Percentiles rank a stretch among this genome's conserved stretches.
phyloP scores from a whole-genome alignment of 2,113 vertebrate species.

The Scomber colias region DNA sequence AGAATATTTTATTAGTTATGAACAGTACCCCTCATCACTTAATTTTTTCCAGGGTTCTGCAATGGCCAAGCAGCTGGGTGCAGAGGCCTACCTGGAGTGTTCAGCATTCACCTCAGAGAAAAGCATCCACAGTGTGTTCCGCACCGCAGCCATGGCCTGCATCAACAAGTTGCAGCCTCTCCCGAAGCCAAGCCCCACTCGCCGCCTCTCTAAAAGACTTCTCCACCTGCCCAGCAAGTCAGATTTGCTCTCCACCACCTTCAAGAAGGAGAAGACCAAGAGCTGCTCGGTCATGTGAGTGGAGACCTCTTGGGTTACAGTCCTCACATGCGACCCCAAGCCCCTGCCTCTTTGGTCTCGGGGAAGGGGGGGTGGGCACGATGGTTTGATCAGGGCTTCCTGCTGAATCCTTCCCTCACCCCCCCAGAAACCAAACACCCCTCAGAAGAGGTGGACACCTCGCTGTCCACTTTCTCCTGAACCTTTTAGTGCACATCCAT shows the following conservation, averaged over 20 bases:
- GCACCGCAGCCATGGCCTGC: slow-evolving; percentile 90
- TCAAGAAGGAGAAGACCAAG: slow-evolving; percentile 96
- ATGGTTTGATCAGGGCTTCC: slow-evolving; percentile 81
- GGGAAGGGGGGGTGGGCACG: slow-evolving; percentile 81
- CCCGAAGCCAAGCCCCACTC: slow-evolving; percentile 87
- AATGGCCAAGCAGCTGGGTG: slow-evolving; percentile 92
- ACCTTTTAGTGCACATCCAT: slow-evolving; percentile 79
- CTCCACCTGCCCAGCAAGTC: slow-evolving; percentile 95
- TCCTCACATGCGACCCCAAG: slow-evolving; percentile 63
- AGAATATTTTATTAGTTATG: background rate
- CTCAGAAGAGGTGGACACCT: slow-evolving; percentile 83
- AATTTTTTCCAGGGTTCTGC: slow-evolving; percentile 87
- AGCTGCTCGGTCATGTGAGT: slow-evolving; percentile 97
- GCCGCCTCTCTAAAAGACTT: slow-evolving; percentile 93
- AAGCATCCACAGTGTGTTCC: slow-evolving; percentile 96
- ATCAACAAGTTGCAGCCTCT: slow-evolving; percentile 88
- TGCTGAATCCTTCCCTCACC: slow-evolving; percentile 83
- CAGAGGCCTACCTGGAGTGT: slow-evolving; percentile 94
- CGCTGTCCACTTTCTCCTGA: slow-evolving; percentile 85
- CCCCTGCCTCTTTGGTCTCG: slow-evolving; percentile 79
- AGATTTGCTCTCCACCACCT: slow-evolving; percentile 92
- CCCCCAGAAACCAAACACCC: slow-evolving; percentile 76
- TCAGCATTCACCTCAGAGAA: slow-evolving; percentile 96
- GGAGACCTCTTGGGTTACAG: slow-evolving; percentile 59
- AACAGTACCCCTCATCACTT: background rate